Base-by-base conservation (phyloP, 2,113 vertebrate genomes). In the Rhodinocichla rosea region DNA sequence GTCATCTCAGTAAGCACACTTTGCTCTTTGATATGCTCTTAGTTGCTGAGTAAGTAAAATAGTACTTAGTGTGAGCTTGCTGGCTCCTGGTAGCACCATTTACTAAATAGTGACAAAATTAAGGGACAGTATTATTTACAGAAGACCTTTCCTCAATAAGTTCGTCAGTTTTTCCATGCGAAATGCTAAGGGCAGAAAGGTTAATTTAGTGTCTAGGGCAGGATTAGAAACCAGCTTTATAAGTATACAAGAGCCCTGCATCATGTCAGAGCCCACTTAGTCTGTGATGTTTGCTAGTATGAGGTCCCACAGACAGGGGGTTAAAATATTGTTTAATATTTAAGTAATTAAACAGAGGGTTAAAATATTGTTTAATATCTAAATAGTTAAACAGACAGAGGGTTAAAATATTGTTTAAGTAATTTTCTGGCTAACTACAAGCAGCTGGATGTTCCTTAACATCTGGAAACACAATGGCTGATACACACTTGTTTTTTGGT, bases 31-130 rank as follows among this genome's bases (percentile, higher is more conserved):
- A n/a, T 73, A 33, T 44, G 14, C 8, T 90, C 23, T 81, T 50
- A 47, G 24, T 83, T 83, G 55, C 77, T 78, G 62, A 70, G 42
- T 77, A 83, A 75, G 78, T 55, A 63, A 69, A 92, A 74, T 18
- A 89, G n/a, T 56, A 15, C 52, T 89, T 89, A 49, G 52, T 80
- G 49, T 92, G 88, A 91, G 63, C 19, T 76, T 67, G 27, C 53
- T 91, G 79, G 68, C 71, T 91, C 52, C 53, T 62, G 47, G 28
- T 77, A 81, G 59, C 70, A 86, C 53, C 24, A 56, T 81, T 87
- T 91, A 88, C 47, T 92, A 79, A 90, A 82, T 30, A 83, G 64
- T 60, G 88, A 85, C 28, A 70, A 95, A 90, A 94, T 86, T 50
- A 83, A 69, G 49, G 45, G 16, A 22, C 26, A 37, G n/a, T 89